Base-by-base conservation (phyloP, 2,113 vertebrate genomes). In the Jacana jacana region DNA sequence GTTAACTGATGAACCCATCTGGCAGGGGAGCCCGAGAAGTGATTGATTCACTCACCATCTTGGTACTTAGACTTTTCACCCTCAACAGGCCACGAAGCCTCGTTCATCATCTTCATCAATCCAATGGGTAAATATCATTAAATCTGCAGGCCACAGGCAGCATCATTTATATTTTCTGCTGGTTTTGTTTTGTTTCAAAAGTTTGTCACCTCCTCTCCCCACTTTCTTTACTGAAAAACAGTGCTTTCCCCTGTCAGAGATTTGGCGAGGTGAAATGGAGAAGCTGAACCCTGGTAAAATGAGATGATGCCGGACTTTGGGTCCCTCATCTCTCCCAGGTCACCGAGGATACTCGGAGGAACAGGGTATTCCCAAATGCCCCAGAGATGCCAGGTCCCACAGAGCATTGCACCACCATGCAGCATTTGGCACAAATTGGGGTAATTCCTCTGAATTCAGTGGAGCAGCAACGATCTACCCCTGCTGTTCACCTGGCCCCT, bases 1-100 rank as follows among this genome's bases (percentile, higher is more conserved):
- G 96, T 91, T 97, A 98, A 97, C 96, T 97, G 97, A 98, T 98
- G 97, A 97, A 97, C 95, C 97, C 96, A 89, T 93, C 97, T 87
- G 86, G 86, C 96, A 57, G 92, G 55, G 92, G 77, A 97, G 81
- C 17, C 16, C 55, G 66, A 88, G 80, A 44, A 79, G 44, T 98
- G 98, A 98, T 97, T 97, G 98, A 98, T 98, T 97, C 68, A 97
- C 96, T 97, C 75, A 23, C 81, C 17, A 18, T 95, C 96, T 93
- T 91, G 88, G 57, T 80, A 94, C 96, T 97, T 96, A 97, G 96
- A 96, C 95, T 94, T 95, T 95, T 96, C 92, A 95, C 97, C 97
- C 97, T 94, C 93, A 92, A 97, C 94, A 95, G 96, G 86, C 91
- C 85, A 80, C 9, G 2, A 94, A 76, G 64, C 87, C 80, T 87